Base-by-base conservation (phyloP, 2,888 invertebrate genomes). In the Agriopis marginaria region DNA sequence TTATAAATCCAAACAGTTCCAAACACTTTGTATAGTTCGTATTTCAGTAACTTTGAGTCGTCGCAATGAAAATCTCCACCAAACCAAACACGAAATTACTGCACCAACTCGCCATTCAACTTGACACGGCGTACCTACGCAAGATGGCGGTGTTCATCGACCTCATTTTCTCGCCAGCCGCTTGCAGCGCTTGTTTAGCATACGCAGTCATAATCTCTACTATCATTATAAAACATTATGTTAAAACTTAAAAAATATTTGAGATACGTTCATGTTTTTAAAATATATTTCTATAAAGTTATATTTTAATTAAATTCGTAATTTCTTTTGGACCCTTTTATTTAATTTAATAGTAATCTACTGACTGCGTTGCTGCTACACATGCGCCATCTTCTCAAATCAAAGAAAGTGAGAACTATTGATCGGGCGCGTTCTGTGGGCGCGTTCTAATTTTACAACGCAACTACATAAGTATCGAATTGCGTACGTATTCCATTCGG, bases 81-180 rank as follows among this genome's bases (percentile, higher is more conserved):
- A 75, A 70, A 71, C 75, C 77, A 75, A 73, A 85, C 87, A 86
- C 85, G 86, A 89, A 88, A 89, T 89, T 89, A 86, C 86, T 89
- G 80, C 85, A 84, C 82, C 80, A 81, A 87, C 85, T 62, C 23
- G 50, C 42, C 62, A 53, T 53, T 62, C 86, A 85, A 92, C 90
- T 93, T 93, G 91, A 88, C 86, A 88, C 79, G 72, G 78, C 74
- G 78, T 32, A 32, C 32, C 32, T 73, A 87, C 92, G 91, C 85
- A 93, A 94, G 93, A 94, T 94, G 93, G 93, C 93, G 92, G 92
- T 92, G 86, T 89, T 81, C 78, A 79, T 77, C 82, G 83, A 85
- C 85, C 86, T 81, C 84, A 77, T 77, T 84, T 71, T 59, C 59
- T 44, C 42, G 11, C 45, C 23, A 66, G 71, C 73, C 63, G 66